Base-by-base conservation (phyloP, 2,888 invertebrate species). In the Oxytorus armatus region DNA sequence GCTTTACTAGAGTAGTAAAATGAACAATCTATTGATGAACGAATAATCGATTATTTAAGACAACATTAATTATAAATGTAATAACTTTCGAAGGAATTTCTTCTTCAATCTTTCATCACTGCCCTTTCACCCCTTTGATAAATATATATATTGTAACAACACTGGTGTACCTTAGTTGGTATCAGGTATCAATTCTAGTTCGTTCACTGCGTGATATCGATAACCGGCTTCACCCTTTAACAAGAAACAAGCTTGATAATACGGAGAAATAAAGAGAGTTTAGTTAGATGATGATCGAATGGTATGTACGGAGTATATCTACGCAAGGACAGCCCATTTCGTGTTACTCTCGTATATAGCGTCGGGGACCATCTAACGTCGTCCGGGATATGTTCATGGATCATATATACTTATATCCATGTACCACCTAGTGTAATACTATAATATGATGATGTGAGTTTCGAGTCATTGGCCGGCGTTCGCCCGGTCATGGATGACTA, bases 251-350 rank as follows among this genome's bases (percentile, higher is more conserved):
- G 57, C 65, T 57, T 36, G 69, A 75, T 65, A 75, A 79, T 69
- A 63, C 65, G 47, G 14, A 39, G 29, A 49, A 25, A 36, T 61
- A 61, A 39, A 73, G 57, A 29, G 75, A 42, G 72, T 70, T 44
- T 39, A 65, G 29, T 18, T 25, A 53, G 42, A 61, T 25, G 21
- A n/a, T 51, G 51, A 49, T 57, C 14, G 29, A 51, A 57, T 53
- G n/a, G 57, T 53, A 18, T 29, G n/a, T 57, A 44, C 49, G 53
- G 39, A 63, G 69, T 84, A 49, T 83, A 81, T 83, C 77, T 72
- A n/a, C 36, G 53, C 77, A 25, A 82, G 83, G 81, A 83, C 86
- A 83, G 82, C 84, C 86, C 84, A 74, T 85, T 86, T 84, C 84
- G 83, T 85, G 86, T 86, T 85, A 77, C 66, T 74, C 81, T 79